Evolutionary conservation across 1,140 invertebrate genomes (phyloP).

Genomic region (Philopotamus ludificatus): DNA sequence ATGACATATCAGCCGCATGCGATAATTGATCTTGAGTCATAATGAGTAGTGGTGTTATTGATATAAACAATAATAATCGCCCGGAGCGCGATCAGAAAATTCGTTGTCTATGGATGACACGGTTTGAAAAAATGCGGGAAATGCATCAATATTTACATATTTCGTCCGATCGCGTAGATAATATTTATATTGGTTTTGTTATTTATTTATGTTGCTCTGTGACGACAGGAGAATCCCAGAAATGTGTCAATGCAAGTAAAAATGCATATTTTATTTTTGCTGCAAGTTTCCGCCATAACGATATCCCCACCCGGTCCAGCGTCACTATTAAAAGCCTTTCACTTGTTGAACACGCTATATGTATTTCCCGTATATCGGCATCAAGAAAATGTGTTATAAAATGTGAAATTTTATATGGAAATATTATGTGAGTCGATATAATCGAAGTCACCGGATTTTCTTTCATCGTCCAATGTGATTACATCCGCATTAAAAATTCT

Average conservation of each 20-base stretch:
- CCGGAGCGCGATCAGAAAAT: too few species aligned
- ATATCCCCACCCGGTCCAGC: neutral
- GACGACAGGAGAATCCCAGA: too few species aligned
- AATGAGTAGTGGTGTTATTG: too few species aligned
- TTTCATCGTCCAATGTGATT: neutral
- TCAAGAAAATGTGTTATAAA: slow-evolving; percentile 13
- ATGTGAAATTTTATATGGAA: slow-evolving; percentile 18
- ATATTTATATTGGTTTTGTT: too few species aligned
- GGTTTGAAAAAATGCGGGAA: too few species aligned
- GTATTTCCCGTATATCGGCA: slow-evolving; percentile 18
- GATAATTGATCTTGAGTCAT: too few species aligned
- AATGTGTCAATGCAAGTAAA: neutral
- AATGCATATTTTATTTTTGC: neutral
- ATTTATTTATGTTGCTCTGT: too few species aligned
- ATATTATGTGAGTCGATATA: neutral
- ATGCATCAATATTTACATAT: too few species aligned
- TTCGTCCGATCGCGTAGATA: too few species aligned
- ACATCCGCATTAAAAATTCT: neutral
- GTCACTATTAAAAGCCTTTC: slow-evolving; percentile 20
- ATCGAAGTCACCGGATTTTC: neutral
- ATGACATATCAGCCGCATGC: too few species aligned
- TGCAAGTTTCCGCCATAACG: neutral
- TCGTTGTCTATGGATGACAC: too few species aligned
- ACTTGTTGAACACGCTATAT: slow-evolving; percentile 11
- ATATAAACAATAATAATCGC: too few species aligned